These are phyloP conservation scores for Thalassarche chlororhynchos DNA, from an alignment of 2,113 vertebrate species.

Conservation along the genomic window DNA sequence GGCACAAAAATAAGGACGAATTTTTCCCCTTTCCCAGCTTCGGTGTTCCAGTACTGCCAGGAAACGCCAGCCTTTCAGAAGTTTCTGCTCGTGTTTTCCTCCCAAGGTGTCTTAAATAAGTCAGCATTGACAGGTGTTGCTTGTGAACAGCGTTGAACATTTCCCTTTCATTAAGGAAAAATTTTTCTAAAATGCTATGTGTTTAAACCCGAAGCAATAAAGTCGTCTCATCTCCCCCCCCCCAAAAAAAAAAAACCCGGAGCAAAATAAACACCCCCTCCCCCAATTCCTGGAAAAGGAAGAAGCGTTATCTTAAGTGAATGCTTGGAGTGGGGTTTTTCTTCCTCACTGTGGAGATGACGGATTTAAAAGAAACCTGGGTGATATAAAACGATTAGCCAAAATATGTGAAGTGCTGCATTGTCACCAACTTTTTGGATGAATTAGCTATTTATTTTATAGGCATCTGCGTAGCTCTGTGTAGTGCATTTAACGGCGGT, in stretches of 20 bases:
- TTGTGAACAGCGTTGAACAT: neutral
- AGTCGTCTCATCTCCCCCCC: neutral
- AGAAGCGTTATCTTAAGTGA: neutral
- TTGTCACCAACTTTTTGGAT: slow-evolving; percentile 15
- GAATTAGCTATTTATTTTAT: neutral
- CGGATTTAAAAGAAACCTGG: slow-evolving; percentile 10
- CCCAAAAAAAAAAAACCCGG: fast-evolving
- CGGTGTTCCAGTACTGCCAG: neutral
- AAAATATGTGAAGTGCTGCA: neutral
- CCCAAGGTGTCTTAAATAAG: neutral
- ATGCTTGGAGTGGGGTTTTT: neutral
- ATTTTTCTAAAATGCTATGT: neutral
- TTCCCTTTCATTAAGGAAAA: neutral
- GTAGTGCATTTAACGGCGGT: neutral
- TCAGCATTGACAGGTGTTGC: slow-evolving; percentile 3
- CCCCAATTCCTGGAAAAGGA: neutral
- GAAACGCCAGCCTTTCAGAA: neutral
- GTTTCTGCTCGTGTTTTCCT: neutral
- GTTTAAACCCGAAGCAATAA: neutral
- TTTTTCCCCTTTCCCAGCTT: neutral
- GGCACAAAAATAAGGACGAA: neutral
- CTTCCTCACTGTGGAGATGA: neutral
- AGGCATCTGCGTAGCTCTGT: neutral
- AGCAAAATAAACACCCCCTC: neutral
- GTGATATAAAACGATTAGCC: neutral